Evolutionary conservation across 2,888 invertebrate genomes (phyloP).

Genomic region (Ceriagrion tenellum): DNA sequence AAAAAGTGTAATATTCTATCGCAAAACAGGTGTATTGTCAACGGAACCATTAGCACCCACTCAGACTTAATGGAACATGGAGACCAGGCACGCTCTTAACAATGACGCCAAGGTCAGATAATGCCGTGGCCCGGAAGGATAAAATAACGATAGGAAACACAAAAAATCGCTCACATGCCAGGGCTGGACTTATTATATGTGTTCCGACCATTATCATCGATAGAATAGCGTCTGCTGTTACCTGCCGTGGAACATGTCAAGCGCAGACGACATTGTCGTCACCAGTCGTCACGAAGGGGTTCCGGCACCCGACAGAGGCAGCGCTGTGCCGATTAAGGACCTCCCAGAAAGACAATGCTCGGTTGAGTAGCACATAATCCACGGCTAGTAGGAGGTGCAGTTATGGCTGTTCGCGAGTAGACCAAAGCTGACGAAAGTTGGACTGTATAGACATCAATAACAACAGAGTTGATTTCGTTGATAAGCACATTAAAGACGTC

Average conservation of each 20-base stretch:
- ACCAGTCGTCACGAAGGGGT: not conserved
- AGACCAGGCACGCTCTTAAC: not conserved
- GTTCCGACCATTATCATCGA: not conserved
- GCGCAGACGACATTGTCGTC: not conserved
- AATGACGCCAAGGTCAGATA: not conserved
- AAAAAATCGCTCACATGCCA: conserved; percentile 4
- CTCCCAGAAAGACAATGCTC: no score
- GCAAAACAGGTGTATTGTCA: not conserved
- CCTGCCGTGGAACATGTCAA: not conserved
- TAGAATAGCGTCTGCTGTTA: not conserved
- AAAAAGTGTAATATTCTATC: not conserved
- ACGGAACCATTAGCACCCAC: not conserved
- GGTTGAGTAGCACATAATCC: no score
- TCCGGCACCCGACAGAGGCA: not conserved
- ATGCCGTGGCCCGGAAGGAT: not conserved
- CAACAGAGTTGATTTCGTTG: no score
- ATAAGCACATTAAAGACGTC: no score
- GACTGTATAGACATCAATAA: no score
- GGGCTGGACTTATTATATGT: not conserved
- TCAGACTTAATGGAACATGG: not conserved
- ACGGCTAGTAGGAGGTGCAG: no score
- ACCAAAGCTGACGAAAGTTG: no score
- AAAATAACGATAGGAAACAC: not conserved
- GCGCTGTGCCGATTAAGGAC: not conserved
- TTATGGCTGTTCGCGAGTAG: not conserved